A percentile compares a stretch with the other conserved stretches of the same genome.
Conservation (phyloP, 1,140 invertebrate species). For the Brachystomella parvula region DNA sequence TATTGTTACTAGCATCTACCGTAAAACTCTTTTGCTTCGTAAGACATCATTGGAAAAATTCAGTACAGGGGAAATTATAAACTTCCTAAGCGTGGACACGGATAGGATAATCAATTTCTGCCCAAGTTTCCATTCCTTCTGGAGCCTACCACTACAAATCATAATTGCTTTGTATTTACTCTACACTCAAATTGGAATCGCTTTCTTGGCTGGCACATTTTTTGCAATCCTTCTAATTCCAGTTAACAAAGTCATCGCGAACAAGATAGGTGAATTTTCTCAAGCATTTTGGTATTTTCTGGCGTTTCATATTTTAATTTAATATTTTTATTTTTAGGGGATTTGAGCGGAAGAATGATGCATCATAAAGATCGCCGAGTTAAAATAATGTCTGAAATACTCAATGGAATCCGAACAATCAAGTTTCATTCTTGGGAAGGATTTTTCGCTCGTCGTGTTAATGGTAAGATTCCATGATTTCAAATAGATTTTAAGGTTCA, state of each 20-base stretch:
- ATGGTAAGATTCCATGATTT: conserved; percentile 39
- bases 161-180: conserved; percentile 71
- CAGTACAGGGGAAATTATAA: conserved; percentile 78
- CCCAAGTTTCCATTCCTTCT: conserved; percentile 89
- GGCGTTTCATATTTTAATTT: conserved; percentile 17
- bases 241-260: conserved; percentile 83
- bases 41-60: conserved; percentile 42
- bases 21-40: conserved; percentile 65
- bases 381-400: conserved; percentile 76
- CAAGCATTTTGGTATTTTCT: neutral
- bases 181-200: conserved; percentile 76
- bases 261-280: conserved; percentile 63
- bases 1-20: conserved; percentile 74
- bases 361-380: conserved; percentile 81
- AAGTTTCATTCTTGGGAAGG: conserved; percentile 93
- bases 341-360: conserved; percentile 83
- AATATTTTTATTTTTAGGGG: conserved; percentile 39
- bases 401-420: conserved; percentile 77
- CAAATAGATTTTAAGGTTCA: neutral
- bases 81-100: conserved; percentile 93
- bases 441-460: conserved; percentile 65
- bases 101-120: conserved; percentile 78
- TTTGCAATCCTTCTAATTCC: conserved; percentile 86
- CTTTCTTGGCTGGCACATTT: conserved; percentile 79
- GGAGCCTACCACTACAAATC: conserved; percentile 70